Conservation (phyloP, 2,797 vertebrate genomes). For the Falco berigora region DNA sequence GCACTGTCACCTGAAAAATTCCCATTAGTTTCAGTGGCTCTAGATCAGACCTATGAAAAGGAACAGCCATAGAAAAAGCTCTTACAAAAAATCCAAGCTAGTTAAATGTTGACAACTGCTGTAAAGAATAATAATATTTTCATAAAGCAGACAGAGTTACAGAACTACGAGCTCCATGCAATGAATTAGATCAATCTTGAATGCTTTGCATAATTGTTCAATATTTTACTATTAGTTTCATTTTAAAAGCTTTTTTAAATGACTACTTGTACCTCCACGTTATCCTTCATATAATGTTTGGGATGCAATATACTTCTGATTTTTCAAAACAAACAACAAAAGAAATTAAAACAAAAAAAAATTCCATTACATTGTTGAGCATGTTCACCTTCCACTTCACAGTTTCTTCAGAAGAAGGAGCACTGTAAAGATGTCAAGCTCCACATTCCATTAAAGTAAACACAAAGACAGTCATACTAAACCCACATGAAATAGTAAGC, state of each 20-base stretch:
- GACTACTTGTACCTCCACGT: background rate
- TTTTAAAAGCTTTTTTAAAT: background rate
- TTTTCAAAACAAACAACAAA: constrained; percentile 21
- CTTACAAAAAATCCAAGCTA: background rate
- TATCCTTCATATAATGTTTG: background rate
- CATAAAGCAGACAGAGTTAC: background rate
- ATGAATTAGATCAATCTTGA: background rate
- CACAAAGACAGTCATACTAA: background rate
- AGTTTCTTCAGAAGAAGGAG: background rate
- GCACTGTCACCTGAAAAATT: background rate
- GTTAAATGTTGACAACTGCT: background rate
- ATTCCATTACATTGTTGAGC: background rate
- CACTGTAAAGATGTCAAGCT: background rate
- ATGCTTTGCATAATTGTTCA: background rate
- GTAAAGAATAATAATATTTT: background rate
- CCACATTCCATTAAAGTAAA: background rate
- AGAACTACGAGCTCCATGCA: background rate
- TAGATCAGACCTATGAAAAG: background rate
- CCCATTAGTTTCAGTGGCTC: background rate
- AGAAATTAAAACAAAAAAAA: constrained; percentile 21
- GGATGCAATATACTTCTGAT: background rate
- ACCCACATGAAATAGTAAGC: background rate
- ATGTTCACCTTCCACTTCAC: background rate
- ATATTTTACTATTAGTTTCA: background rate
- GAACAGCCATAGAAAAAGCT: background rate